Conservation (phyloP, 2,888 invertebrate species). For the Xiphydria camelus region DNA sequence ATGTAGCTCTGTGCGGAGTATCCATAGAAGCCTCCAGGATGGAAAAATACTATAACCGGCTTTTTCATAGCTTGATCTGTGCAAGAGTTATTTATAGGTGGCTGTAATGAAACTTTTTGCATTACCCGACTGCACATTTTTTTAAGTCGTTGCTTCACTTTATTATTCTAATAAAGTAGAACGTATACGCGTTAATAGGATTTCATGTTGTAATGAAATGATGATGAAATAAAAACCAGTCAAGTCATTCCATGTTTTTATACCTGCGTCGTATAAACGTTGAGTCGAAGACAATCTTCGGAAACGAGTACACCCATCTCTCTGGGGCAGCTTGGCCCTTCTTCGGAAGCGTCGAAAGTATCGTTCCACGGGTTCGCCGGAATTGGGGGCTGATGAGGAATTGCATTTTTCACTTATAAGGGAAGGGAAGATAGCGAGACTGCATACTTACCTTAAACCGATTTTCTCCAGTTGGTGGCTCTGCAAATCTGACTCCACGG, state of each 20-base stretch:
- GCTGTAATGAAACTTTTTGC: no score
- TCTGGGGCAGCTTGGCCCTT: slow-evolving; percentile 64
- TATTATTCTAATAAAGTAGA: no score
- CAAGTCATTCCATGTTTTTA: no score
- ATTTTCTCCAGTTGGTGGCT: slow-evolving; percentile 34
- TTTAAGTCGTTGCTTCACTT: no score
- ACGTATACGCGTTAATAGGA: no score
- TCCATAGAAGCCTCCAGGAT: slow-evolving; percentile 35
- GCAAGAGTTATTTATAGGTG: no score
- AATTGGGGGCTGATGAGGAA: slow-evolving; percentile 58
- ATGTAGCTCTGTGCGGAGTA: slow-evolving; percentile 36
- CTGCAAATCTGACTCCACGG: slow-evolving; percentile 40
- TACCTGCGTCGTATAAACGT: slow-evolving; percentile 63
- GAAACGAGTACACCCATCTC: slow-evolving; percentile 53
- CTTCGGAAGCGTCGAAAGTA: slow-evolving; percentile 61
- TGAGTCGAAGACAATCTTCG: slow-evolving; percentile 68
- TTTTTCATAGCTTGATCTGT: no score
- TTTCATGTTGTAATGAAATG: background rate
- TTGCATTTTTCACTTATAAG: background rate
- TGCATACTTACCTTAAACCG: slow-evolving; percentile 38
- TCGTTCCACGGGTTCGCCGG: slow-evolving; percentile 60
- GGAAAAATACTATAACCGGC: slow-evolving; percentile 43
- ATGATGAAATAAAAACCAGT: background rate
- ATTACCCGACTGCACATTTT: no score
- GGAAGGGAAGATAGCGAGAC: no score